phyloP scores from a whole-genome alignment of 1,140 invertebrate species.

The Aradophagus sp. region DNA sequence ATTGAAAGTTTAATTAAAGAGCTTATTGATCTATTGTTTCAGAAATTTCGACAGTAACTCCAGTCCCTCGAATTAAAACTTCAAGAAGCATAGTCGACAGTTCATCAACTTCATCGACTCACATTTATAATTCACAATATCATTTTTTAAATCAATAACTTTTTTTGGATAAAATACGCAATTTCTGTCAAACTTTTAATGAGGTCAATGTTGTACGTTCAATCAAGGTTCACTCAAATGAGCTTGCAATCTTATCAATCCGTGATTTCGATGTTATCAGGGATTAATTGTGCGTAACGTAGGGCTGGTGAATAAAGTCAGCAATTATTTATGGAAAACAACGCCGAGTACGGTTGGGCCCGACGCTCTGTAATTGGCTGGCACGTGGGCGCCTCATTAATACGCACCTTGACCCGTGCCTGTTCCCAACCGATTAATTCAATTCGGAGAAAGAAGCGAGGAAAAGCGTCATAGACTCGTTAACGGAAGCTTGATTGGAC shows the following conservation, averaged over 20 bases:
- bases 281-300: constrained; percentile 43
- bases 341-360: constrained; percentile 41
- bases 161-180: no score
- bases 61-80: no score
- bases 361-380: constrained; percentile 47
- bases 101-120: no score
- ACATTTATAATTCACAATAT: no score
- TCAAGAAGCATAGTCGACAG: no score
- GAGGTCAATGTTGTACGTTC: no score
- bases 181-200: no score
- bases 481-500: constrained; percentile 44
- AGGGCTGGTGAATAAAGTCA: constrained; percentile 1
- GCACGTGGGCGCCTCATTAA: constrained; percentile 60
- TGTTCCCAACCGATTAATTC: constrained; percentile 41
- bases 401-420: constrained; percentile 32
- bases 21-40: no score
- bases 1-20: no score
- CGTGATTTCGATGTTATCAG: constrained; percentile 23
- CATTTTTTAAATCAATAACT: no score
- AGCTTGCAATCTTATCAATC: constrained; percentile 43
- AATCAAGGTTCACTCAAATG: no score
- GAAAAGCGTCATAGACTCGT: constrained; percentile 38
- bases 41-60: no score
- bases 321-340: constrained; percentile 57
- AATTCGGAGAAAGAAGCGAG: constrained; percentile 10